Base-by-base conservation (phyloP, 2,113 vertebrate species). In the Corythaeola cristata region DNA sequence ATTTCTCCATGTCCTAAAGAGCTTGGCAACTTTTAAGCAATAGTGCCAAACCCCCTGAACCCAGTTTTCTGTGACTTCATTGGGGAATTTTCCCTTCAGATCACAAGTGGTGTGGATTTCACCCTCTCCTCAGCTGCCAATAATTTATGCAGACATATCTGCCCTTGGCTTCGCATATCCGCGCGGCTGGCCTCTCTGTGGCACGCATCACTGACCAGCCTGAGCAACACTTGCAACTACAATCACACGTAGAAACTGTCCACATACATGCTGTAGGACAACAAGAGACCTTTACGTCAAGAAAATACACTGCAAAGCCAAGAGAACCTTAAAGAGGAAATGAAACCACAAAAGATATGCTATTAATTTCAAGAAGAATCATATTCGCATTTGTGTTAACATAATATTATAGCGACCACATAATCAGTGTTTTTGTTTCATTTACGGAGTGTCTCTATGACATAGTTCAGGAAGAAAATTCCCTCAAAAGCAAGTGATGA, bases 71-170 rank as follows among this genome's bases (percentile, higher is more conserved):
- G 49, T 53, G 59, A 73, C 26, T 76, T 60, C 56, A 32, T 49
- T 45, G 56, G 66, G 72, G 52, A 84, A 84, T 67, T 94, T 94
- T 94, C 86, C 73, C 45, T 93, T 90, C 68, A n/a, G 37, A 85
- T 74, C 41, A 67, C 68, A 63, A 41, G 55, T 81, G 59, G 68
- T 84, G n/a, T 90, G 76, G 37, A 90, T 88, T 92, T 90, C 63
- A 73, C 41, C 32, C 32, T 76, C 53, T 53, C 27, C 67, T 66
- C 67, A 49, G 59, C 24, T 44, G 62, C 86, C 59, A 90, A 33
- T 55, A 84, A 81, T 77, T 74, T 95, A 93, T 74, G 90, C 37
- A 89, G 73, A 74, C 37, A 44, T 74, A 94, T 44, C 72, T 92
- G 64, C 12, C 85, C 55, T 85, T 32, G 35, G 28, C 35, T 85